phyloP scores from a whole-genome alignment of 2,113 vertebrate genomes.

The Corythornis vintsioides region DNA sequence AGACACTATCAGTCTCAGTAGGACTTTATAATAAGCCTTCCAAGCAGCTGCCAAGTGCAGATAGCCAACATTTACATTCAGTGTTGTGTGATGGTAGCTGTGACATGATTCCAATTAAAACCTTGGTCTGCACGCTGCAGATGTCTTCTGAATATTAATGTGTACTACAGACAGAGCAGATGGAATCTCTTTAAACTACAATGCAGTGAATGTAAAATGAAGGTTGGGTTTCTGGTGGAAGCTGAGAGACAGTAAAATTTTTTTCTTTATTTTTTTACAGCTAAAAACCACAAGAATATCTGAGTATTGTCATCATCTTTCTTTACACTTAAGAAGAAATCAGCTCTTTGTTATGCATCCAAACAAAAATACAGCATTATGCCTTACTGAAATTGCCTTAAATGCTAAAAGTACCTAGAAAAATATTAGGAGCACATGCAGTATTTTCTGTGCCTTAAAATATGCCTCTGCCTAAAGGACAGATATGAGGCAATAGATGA shows the following conservation, averaged over 20 bases:
- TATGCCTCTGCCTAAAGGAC: background rate
- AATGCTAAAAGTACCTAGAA: background rate
- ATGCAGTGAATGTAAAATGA: slow-evolving; percentile 40
- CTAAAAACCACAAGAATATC: background rate
- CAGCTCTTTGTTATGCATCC: background rate
- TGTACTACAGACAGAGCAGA: slow-evolving; percentile 45
- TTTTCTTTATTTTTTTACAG: background rate
- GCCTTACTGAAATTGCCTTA: background rate
- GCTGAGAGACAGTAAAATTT: background rate
- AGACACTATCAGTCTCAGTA: slow-evolving; percentile 33
- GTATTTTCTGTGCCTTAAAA: background rate
- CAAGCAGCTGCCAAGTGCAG: slow-evolving; percentile 52
- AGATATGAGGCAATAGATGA: background rate
- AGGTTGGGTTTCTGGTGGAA: slow-evolving; percentile 24
- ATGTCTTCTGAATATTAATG: slow-evolving; percentile 69
- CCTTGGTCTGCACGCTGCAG: slow-evolving; percentile 58
- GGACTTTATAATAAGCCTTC: slow-evolving; percentile 59
- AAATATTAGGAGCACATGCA: background rate
- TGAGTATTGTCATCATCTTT: background rate
- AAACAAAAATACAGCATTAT: background rate
- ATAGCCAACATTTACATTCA: slow-evolving; percentile 62
- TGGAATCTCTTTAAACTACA: slow-evolving; percentile 50
- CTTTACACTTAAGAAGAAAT: background rate
- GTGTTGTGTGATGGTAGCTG: slow-evolving; percentile 53
- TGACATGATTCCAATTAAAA: slow-evolving; percentile 69